phyloP scores from a whole-genome alignment of 2,113 vertebrate genomes.

The Crotalus helleri region DNA sequence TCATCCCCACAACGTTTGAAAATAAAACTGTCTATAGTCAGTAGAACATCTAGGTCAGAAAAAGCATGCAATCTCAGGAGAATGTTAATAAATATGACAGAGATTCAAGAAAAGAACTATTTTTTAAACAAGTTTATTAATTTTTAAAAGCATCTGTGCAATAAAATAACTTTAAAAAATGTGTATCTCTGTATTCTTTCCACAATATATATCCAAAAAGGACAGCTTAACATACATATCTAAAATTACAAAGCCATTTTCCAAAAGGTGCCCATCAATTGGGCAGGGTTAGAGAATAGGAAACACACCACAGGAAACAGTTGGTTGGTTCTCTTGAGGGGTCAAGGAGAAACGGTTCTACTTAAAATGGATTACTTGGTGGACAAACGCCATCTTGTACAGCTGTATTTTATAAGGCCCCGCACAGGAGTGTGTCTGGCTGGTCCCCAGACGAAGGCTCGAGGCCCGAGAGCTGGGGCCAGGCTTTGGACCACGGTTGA shows the following conservation, averaged over 20 bases:
- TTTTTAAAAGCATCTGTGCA: neutral
- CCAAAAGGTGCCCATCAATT: neutral
- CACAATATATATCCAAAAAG: neutral
- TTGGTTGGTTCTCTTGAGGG: neutral
- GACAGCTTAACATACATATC: neutral
- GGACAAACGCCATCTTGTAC: neutral
- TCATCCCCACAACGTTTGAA: neutral
- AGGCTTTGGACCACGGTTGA: neutral
- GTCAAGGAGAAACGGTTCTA: neutral
- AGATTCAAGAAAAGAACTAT: neutral
- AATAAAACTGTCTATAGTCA: neutral
- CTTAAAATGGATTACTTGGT: neutral
- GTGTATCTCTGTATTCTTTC: fast-evolving
- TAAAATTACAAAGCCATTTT: slow-evolving; percentile 28
- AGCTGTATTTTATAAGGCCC: fast-evolving
- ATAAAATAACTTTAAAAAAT: neutral
- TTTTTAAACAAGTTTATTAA: slow-evolving; percentile 16
- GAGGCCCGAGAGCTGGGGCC: neutral
- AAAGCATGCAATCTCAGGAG: neutral
- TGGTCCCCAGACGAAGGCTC: neutral
- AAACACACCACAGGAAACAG: fast-evolving
- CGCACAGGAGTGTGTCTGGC: fast-evolving
- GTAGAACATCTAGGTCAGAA: neutral
- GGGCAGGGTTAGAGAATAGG: neutral
- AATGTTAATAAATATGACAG: neutral